These are phyloP conservation scores for Sylvietta virens DNA, from an alignment of 2,113 vertebrate genomes.

Conservation along the genomic window DNA sequence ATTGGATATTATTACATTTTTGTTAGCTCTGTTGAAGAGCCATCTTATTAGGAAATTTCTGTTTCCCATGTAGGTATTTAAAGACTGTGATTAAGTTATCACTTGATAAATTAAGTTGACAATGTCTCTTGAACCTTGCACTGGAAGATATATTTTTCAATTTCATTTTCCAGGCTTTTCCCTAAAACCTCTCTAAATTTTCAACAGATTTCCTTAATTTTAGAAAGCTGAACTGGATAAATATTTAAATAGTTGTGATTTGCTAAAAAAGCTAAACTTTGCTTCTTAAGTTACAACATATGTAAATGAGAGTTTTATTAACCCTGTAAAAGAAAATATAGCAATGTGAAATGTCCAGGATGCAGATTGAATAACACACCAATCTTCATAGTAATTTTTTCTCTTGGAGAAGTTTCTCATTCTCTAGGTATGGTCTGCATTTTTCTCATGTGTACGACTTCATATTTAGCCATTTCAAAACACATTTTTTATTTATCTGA, in stretches of 20 bases:
- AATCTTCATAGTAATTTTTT: neutral
- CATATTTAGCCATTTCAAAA: neutral
- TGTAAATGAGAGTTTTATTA: neutral
- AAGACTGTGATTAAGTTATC: neutral
- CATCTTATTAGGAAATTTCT: neutral
- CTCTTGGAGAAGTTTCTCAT: neutral
- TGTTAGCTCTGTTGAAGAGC: neutral
- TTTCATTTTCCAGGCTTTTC: neutral
- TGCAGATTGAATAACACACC: neutral
- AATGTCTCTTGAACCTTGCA: neutral
- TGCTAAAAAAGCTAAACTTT: neutral
- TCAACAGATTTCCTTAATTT: neutral
- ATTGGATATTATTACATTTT: neutral
- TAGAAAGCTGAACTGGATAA: neutral
- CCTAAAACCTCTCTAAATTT: neutral
- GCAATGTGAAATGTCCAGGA: neutral
- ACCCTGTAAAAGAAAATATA: neutral
- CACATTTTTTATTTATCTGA: neutral
- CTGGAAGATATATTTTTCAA: neutral
- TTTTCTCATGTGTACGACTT: neutral
- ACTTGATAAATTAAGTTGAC: conserved; percentile 15
- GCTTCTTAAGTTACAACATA: neutral
- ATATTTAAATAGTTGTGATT: neutral
- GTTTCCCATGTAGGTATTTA: neutral
- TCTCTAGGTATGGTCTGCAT: neutral